Evolutionary conservation across 2,888 invertebrate species (phyloP), one percentile per base, ranked within the genome.

Genomic region (Muscina levida): DNA sequence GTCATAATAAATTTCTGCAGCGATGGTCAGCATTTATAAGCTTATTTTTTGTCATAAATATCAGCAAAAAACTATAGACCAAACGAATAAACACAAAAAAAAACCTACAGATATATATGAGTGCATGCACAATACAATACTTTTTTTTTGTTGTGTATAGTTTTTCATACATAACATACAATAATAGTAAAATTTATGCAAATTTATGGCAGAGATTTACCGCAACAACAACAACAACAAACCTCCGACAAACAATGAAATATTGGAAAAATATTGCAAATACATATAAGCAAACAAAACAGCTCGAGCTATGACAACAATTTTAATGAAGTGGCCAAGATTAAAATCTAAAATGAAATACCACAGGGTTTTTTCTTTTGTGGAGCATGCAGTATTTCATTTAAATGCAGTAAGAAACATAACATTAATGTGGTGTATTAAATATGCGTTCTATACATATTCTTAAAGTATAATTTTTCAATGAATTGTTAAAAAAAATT

Each of bases 1-100:
- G 88, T 88, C 88, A 88, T 88, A 88, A 88, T 88, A 88, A 88
- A 88, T 88, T 84, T 83, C 78, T 68, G 48, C 72, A 77, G 65
- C 81, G 74, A 77, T 81, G 81, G 81, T 75, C 74, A 78, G 74
- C 74, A 81, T 74, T 74, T 77, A 72, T 77, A 74, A 65, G 71
- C 44, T 75, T 75, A 72, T 81, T 51, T 70, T 66, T 73, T 51
- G 22, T 39, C 62, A 62, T 62, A 62, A 62, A 62, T 62, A 62
- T 76, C 44, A 57, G 59, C 73, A 11, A 70, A 59, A 57, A 48
- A 19, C 39, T 22, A 19, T 31, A 8, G 31, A 31, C 31, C 31
- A 24, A 65, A 65, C n/a, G n/a, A n/a, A n/a, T n/a, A n/a, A n/a
- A n/a, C n/a, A n/a, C n/a, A n/a, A n/a, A 62, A 31, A 62, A 39